Evolutionary conservation across 1,140 invertebrate genomes (phyloP).

Genomic region (Ladona fulva): DNA sequence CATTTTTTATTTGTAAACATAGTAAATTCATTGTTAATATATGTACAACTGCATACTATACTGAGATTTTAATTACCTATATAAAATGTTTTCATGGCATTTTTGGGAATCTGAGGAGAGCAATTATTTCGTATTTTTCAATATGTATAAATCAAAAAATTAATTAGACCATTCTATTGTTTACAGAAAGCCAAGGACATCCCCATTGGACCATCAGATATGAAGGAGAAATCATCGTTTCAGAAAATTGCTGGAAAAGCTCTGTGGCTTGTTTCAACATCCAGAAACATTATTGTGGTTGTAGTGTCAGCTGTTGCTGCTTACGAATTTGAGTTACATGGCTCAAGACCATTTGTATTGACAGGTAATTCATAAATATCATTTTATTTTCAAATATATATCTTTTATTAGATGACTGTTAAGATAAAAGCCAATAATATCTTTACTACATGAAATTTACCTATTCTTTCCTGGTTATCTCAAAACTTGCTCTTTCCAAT

Average conservation of each 20-base stretch:
- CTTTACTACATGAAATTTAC: no score
- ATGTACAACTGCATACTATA: no score
- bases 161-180: not conserved
- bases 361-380: constrained; percentile 41
- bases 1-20: not conserved
- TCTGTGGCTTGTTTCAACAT: constrained; percentile 65
- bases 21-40: not conserved
- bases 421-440: no score
- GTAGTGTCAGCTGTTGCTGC: constrained; percentile 55
- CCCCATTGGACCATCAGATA: constrained; percentile 39
- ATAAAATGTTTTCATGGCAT: no score
- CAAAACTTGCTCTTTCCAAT: no score
- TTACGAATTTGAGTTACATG: constrained; percentile 45
- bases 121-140: no score
- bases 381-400: no score
- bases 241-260: constrained; percentile 42
- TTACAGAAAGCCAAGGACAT: constrained; percentile 64
- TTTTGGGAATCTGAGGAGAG: no score
- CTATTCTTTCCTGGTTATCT: no score
- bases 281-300: constrained; percentile 68
- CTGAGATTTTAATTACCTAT: no score
- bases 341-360: constrained; percentile 50
- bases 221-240: constrained; percentile 34
- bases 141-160: no score
- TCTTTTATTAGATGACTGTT: no score